Evolutionary conservation across 2,113 vertebrate species (phyloP), one percentile per base, ranked within the genome.

Genomic region (Numida meleagris): DNA sequence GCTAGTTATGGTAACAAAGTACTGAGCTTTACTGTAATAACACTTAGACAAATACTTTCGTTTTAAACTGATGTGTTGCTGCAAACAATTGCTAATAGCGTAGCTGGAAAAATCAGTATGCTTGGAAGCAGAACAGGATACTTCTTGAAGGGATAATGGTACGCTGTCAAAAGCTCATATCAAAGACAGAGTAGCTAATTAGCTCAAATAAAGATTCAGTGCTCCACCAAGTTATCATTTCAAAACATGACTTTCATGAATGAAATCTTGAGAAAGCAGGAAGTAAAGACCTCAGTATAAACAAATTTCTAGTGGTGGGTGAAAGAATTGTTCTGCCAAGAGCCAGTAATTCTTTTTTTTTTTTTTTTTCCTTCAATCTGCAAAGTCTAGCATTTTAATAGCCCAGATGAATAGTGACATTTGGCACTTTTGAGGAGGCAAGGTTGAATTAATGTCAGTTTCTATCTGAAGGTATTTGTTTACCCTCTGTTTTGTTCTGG

Each of bases 321-420:
- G 50, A 40, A 91, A 88, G 33, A 82, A 25, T 2, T 17, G 15
- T 63, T 89, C 87, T 71, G 38, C 67, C 84, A 91, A 88, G 25
- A 92, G 53, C 33, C 58, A 77, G 34, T n/a, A 42, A 82, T 90
- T 83, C 83, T 70, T 63, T 62, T 29, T 50, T 46, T 61, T 79
- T 90, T 83, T 83, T 70, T 63, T 62, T 29, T 50, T 46, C 48
- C 85, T 40, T 1, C 0, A 77, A 75, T 68, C 38, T 89, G 68
- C 46, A 83, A 91, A 90, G 45, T 77, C 55, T 25, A 88, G 45
- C 62, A 67, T 75, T 85, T 92, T 70, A 89, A 86, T 81, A 80
- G 65, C 45, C 53, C 53, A 82, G 78, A 78, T 58, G 70, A 85
- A 50, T 55, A 76, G 81, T 38, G 87, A 91, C 50, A 82, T 90